Percentiles rank a stretch among this genome's conserved stretches.
Evolutionary conservation across 2,888 invertebrate genomes (phyloP).

Genomic region (Yponomeuta malinellus): DNA sequence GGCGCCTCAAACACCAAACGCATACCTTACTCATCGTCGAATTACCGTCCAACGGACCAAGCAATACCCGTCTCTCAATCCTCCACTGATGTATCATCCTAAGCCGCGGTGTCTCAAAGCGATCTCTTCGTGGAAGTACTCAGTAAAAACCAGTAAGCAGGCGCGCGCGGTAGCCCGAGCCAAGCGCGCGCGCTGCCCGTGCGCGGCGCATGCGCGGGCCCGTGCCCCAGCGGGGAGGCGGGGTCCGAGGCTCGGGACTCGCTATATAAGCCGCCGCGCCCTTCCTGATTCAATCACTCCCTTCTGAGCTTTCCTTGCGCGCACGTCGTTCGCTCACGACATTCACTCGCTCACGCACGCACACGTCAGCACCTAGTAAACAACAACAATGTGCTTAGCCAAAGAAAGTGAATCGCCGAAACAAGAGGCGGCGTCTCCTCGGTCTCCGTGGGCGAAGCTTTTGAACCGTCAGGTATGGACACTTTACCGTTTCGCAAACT

Average conservation of each 20-base stretch:
- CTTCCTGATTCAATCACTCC: constrained; percentile 69
- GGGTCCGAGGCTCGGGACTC: constrained; percentile 19
- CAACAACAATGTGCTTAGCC: constrained; percentile 72
- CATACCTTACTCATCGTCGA: background rate
- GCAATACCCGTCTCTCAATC: background rate
- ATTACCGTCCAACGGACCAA: background rate
- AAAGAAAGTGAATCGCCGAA: constrained; percentile 65
- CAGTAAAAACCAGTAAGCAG: constrained; percentile 59
- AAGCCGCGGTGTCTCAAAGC: constrained; percentile 52
- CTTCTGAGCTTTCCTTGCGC: constrained; percentile 54
- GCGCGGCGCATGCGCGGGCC: constrained; percentile 41
- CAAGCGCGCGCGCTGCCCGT: constrained; percentile 43
- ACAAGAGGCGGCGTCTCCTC: constrained; percentile 62
- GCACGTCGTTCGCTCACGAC: constrained; percentile 43
- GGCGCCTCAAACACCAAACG: background rate
- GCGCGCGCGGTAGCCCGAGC: constrained; percentile 70
- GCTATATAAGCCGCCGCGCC: constrained; percentile 59
- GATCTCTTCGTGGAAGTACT: constrained; percentile 63
- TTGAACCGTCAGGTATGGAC: constrained; percentile 72
- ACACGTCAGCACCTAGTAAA: constrained; percentile 19
- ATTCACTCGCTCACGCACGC: background rate
- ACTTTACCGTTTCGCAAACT: constrained; percentile 9
- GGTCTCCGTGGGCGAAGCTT: constrained; percentile 76
- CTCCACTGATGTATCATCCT: background rate
- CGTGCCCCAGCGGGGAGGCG: constrained; percentile 32